Evolutionary conservation across 2,797 vertebrate genomes (phyloP).

Genomic region (Meriones psammophilus): DNA sequence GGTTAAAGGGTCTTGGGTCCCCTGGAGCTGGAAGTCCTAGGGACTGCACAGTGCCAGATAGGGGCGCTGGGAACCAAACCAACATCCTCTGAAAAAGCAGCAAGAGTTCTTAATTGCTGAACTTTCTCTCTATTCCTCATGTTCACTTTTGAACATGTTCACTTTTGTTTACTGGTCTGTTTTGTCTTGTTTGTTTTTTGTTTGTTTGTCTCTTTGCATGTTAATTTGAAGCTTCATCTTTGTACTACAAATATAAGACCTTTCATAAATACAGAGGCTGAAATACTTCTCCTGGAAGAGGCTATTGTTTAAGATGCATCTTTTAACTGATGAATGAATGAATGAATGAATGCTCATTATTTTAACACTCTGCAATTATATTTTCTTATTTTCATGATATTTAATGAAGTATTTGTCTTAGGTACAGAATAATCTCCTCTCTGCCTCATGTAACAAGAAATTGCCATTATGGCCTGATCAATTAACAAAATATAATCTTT

Average conservation of each 20-base stretch:
- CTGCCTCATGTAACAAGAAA: neutral
- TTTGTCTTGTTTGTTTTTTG: neutral
- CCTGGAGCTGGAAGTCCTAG: neutral
- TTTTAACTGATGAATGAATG: neutral
- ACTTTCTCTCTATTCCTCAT: neutral
- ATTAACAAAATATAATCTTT: neutral
- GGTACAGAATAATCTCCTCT: neutral
- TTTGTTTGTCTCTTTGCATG: neutral
- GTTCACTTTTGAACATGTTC: neutral
- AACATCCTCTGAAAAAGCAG: neutral
- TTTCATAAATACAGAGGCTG: neutral
- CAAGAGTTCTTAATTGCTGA: neutral
- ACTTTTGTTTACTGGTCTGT: neutral
- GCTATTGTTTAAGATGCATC: neutral
- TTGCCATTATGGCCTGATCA: neutral
- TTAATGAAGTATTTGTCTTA: neutral
- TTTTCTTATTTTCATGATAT: constrained; percentile 1
- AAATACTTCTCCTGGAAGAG: neutral
- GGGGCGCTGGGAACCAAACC: no score
- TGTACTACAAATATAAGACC: neutral
- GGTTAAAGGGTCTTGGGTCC: neutral
- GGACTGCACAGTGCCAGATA: neutral
- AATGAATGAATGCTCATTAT: neutral
- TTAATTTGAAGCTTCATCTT: neutral
- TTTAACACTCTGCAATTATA: neutral